Conservation (phyloP, 2,113 vertebrate genomes). For the Leucopternis melanops region DNA sequence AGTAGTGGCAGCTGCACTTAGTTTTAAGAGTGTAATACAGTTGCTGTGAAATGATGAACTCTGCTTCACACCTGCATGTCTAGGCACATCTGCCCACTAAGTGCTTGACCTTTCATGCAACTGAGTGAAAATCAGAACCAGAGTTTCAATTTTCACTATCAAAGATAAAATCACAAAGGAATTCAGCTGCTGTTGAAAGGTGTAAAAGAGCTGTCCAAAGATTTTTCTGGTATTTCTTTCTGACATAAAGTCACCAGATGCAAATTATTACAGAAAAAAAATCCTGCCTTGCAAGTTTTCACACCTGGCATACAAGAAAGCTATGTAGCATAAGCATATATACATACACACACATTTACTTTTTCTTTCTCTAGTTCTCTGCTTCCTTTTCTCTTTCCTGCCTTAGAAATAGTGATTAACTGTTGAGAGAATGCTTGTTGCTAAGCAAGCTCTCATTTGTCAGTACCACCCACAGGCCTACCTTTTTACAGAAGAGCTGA, state of each 20-base stretch:
- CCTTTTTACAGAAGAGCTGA: background rate
- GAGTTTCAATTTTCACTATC: background rate
- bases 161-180: background rate
- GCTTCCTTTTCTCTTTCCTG: background rate
- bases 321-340: background rate
- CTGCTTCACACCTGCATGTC: background rate
- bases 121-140: background rate
- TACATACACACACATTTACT: background rate
- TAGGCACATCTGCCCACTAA: background rate
- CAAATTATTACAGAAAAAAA: background rate
- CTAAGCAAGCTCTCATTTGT: background rate
- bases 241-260: background rate
- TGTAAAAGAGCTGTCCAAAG: background rate
- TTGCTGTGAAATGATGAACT: background rate
- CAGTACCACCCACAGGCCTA: background rate
- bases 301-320: background rate
- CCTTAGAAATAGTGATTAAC: background rate
- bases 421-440: background rate
- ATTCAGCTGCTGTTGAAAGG: background rate
- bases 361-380: background rate
- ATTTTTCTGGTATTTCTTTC: background rate
- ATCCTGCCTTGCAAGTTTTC: background rate
- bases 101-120: background rate
- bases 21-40: background rate
- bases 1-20: background rate